Conservation (phyloP, 2,113 vertebrate species). For the Oreochromis aureus region DNA sequence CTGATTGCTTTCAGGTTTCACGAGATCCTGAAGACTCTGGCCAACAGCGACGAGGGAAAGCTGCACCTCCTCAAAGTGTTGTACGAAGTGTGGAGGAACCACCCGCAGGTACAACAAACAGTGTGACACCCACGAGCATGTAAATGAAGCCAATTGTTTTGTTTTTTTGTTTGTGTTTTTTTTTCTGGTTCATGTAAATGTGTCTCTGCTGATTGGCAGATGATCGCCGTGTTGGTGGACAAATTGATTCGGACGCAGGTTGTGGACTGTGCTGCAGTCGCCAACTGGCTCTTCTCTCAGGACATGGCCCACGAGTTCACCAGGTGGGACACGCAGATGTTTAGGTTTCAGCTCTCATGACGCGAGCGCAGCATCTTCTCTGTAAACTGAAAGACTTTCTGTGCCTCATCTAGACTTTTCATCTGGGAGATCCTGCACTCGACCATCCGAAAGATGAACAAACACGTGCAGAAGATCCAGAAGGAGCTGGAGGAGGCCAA, state of each 20-base stretch:
- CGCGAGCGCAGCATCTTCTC: not conserved
- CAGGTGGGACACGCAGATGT: constrained; percentile 69
- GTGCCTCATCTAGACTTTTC: constrained; percentile 76
- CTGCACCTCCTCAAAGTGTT: constrained; percentile 90
- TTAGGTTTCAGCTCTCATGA: not conserved
- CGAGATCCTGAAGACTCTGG: constrained; percentile 89
- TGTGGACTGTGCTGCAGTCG: constrained; percentile 95
- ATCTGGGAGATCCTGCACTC: constrained; percentile 98
- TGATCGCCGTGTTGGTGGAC: constrained; percentile 93
- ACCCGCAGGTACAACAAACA: constrained; percentile 83
- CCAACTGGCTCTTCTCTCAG: constrained; percentile 98
- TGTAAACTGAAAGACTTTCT: not conserved
- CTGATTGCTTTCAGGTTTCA: constrained; percentile 82
- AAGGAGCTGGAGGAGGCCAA: constrained; percentile 94
- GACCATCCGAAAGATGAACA: constrained; percentile 98
- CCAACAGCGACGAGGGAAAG: constrained; percentile 94
- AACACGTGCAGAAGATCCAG: constrained; percentile 96
- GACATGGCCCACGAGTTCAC: constrained; percentile 95
- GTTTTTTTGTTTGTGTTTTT: too few relatives aligned
- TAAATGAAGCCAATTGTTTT: not conserved
- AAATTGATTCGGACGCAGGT: constrained; percentile 97
- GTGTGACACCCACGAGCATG: fast-evolving
- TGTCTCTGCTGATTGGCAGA: constrained; percentile 63
- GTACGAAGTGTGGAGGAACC: constrained; percentile 93
- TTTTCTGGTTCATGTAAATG: not conserved